Evolutionary conservation across 2,113 vertebrate species (phyloP).

Genomic region (Formicarius rufipectus): DNA sequence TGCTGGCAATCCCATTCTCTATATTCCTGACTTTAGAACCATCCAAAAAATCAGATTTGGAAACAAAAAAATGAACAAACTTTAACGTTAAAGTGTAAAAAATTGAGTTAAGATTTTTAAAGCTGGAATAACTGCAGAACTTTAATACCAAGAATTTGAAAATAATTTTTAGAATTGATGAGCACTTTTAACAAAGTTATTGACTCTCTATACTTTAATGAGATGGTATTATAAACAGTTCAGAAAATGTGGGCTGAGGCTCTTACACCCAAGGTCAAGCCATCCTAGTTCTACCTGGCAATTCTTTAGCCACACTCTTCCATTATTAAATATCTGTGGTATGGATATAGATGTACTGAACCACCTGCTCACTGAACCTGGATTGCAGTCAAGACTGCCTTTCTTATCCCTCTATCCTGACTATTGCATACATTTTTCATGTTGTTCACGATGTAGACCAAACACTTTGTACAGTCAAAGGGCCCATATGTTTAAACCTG

Average conservation of each 20-base stretch:
- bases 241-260: not conserved
- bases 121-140: not conserved
- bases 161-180: not conserved
- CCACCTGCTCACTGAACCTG: too few species aligned
- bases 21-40: not conserved
- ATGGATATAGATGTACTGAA: too few species aligned
- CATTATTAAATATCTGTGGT: not conserved
- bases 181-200: fast-evolving
- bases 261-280: not conserved
- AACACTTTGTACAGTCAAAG: not conserved
- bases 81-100: not conserved
- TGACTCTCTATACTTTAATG: not conserved
- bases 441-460: not conserved
- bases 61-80: not conserved
- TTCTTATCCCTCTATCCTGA: not conserved
- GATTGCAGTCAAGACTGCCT: not conserved
- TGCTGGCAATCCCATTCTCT: not conserved
- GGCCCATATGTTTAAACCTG: too few species aligned
- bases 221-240: not conserved
- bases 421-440: not conserved
- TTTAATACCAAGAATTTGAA: not conserved
- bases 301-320: not conserved
- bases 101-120: fast-evolving
- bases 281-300: not conserved
- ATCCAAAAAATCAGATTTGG: not conserved